phyloP scores from a whole-genome alignment of 2,888 invertebrate species.

The Entomobrya proxima region DNA sequence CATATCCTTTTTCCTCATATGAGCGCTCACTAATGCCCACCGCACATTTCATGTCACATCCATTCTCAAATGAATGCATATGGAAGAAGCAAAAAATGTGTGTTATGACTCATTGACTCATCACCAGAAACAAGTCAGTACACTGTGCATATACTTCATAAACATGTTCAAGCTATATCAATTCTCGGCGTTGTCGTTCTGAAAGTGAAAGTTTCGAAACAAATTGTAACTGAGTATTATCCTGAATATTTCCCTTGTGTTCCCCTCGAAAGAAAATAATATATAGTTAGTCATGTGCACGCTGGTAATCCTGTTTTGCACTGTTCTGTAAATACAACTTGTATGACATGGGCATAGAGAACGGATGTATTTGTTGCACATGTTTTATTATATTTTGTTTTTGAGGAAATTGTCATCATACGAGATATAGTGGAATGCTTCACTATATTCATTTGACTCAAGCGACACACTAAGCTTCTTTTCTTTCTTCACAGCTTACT shows the following conservation, averaged over 20 bases:
- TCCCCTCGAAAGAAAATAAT: neutral
- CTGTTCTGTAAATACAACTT: neutral
- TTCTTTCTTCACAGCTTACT: neutral
- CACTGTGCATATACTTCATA: too few species aligned
- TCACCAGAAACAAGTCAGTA: neutral
- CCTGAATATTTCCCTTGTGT: neutral
- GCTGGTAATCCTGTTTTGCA: neutral
- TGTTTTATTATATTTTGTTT: neutral
- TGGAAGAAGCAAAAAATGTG: neutral
- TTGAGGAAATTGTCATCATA: neutral
- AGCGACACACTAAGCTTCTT: neutral
- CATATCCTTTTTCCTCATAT: too few species aligned
- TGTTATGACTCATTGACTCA: conserved; percentile 47
- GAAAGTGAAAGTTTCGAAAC: conserved; percentile 38
- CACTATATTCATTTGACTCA: neutral
- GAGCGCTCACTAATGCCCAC: too few species aligned
- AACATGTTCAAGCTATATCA: neutral
- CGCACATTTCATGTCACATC: conserved; percentile 16
- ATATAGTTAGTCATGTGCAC: neutral
- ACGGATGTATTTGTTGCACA: conserved; percentile 3
- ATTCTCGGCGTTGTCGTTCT: neutral
- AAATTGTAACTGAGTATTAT: neutral
- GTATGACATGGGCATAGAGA: neutral
- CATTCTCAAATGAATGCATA: neutral
- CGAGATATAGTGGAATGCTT: neutral